Evolutionary conservation across 1,140 invertebrate genomes (phyloP), one percentile per base, ranked within the genome.

Genomic region (Augochlora pura): DNA sequence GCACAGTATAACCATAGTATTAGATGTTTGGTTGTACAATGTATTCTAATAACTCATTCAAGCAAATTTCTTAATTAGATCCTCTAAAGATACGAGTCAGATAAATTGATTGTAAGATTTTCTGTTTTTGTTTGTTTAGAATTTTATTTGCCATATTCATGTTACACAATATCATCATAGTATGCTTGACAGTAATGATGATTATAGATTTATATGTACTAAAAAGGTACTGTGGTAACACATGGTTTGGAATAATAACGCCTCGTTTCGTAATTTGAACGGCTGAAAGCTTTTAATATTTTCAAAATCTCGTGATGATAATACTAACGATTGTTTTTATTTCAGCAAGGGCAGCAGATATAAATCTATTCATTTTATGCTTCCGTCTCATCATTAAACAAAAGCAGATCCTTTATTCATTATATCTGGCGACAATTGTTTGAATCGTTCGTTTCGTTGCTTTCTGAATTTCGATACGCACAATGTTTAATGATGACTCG

Each of bases 311-410:
- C 76, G 74, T 72, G 38, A 85, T 67, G 81, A 88, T 84, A 21
- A 67, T 65, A 87, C 86, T 91, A 90, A 91, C 85, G 60, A 79
- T 46, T 59, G 83, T 87, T 90, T 83, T 88, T 82, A 85, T 92
- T 92, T 90, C 91, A 91, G 91, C 89, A 65, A 87, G 88, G 89
- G 82, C 82, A 70, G 86, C 89, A 77, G 83, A 86, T 88, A 89
- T 69, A 86, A 76, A 84, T 71, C 77, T 60, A 83, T 72, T 87
- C 86, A 84, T 79, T 84, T 84, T 80, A 70, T 79, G 80, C 21
- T 38, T 71, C 84, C 85, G 84, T 90, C 77, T 91, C 80, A 80
- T 90, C 86, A 87, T 90, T 91, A 88, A 91, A 86, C 62, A 12
- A 38, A 1, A 68, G 23, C 84, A 69, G 27, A 52, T 60, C 3